Evolutionary conservation across 2,113 vertebrate genomes (phyloP).

Genomic region (Paraplagusia blochii): DNA sequence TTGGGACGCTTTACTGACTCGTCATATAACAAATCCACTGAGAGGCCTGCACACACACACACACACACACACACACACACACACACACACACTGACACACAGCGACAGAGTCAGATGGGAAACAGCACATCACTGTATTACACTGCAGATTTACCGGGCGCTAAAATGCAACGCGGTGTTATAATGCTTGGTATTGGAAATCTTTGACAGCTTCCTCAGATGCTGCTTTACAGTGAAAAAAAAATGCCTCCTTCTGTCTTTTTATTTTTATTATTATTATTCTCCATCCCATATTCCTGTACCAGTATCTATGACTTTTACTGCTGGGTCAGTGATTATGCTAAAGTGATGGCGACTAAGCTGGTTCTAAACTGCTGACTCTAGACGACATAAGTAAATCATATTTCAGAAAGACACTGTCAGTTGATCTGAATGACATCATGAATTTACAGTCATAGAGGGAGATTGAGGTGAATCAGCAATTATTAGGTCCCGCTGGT

Average conservation of each 20-base stretch:
- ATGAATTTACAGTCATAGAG: constrained; percentile 34
- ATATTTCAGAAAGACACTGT: constrained; percentile 40
- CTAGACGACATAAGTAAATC: constrained; percentile 24
- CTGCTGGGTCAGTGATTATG: constrained; percentile 41
- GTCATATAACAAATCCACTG: constrained; percentile 43
- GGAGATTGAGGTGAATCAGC: constrained; percentile 36
- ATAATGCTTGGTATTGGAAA: constrained; percentile 41
- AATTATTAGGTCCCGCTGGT: constrained; percentile 39
- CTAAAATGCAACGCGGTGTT: constrained; percentile 50
- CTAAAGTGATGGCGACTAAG: constrained; percentile 26
- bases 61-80: constrained; percentile 3
- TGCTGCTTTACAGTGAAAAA: constrained; percentile 15
- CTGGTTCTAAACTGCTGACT: constrained; percentile 36
- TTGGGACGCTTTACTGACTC: constrained; percentile 61
- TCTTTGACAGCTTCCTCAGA: constrained; percentile 39
- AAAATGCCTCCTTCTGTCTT: constrained; percentile 15
- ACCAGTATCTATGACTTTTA: constrained; percentile 35
- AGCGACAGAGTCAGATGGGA: constrained; percentile 36
- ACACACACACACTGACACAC: too few species aligned
- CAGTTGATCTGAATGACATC: constrained; percentile 39
- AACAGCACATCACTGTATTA: constrained; percentile 49
- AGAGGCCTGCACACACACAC: constrained; percentile 16
- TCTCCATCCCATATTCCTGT: constrained; percentile 5
- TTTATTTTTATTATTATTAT: constrained; percentile 21
- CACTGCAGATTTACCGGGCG: constrained; percentile 50